Evolutionary conservation across 1,140 invertebrate genomes (phyloP), one percentile per base, ranked within the genome.

Genomic region (Zaprionus inermis): DNA sequence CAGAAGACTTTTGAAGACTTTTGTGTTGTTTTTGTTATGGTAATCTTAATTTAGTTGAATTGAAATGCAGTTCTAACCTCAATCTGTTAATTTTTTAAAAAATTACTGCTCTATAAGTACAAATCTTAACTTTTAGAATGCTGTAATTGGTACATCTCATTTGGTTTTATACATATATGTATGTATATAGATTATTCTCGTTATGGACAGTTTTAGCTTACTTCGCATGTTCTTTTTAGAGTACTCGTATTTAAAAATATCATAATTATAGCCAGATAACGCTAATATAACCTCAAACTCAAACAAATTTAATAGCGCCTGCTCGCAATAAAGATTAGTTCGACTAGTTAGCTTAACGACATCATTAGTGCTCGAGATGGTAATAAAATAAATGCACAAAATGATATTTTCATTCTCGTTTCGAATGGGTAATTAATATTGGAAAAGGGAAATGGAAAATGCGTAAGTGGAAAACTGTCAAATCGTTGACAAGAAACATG

Each of bases 391-490:
- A 49, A 49, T 49, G 10, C 6, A 2, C 3, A 49, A 49, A 49
- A 49, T 22, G 44, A 49, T 49, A 49, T 49, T 49, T 49, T 49
- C 44, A 12, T 49, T 2, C 1, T 12, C 44, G 3, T 44, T 44
- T 44, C n/a, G 7, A 0, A 0, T 1, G 38, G 2, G 38, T 49
- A 22, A 49, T 49, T 49, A 49, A 49, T 49, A 49, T 22, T 12
- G 44, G 12, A 12, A 49, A 49, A 5, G 18, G n/a, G n/a, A n/a
- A n/a, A n/a, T n/a, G n/a, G n/a, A n/a, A n/a, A n/a, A n/a, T n/a
- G n/a, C n/a, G n/a, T 49, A 49, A 49, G 18, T 30, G 57, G 24
- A 69, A 44, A 69, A 24, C 59, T 61, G 57, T 61, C 16, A 24
- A 69, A 34, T 22, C 18, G n/a, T 56, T 44, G 20, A 32, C 16